phyloP scores from a whole-genome alignment of 2,888 invertebrate genomes.

The Pinctada fucata region DNA sequence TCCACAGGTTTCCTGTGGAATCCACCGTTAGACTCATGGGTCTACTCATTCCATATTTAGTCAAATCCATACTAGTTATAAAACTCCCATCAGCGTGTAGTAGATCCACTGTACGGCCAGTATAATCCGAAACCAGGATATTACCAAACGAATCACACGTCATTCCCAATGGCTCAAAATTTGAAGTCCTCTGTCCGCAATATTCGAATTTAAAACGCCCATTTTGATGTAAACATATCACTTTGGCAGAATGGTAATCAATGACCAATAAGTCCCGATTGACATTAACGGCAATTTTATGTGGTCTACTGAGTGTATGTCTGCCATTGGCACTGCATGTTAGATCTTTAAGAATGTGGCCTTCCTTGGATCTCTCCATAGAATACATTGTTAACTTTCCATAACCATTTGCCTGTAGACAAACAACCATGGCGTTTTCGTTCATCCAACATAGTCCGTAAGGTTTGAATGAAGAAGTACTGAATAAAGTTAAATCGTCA shows the following conservation, averaged over 20 bases:
- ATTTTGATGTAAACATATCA: neutral
- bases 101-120: neutral
- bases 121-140: slow-evolving; percentile 2
- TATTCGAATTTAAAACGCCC: neutral
- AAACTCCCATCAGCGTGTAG: neutral
- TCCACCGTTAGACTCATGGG: slow-evolving; percentile 18
- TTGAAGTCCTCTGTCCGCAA: neutral
- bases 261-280: neutral
- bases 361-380: neutral
- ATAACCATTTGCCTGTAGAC: neutral
- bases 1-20: slow-evolving; percentile 12
- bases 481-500: neutral
- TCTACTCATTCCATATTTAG: slow-evolving; percentile 10
- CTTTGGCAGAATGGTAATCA: neutral
- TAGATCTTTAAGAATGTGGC: neutral
- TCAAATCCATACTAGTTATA: neutral
- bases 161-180: neutral
- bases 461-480: neutral
- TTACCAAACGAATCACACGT: neutral
- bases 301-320: neutral
- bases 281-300: neutral
- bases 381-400: neutral
- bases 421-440: neutral
- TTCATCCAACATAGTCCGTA: neutral
- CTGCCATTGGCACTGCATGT: neutral